phyloP scores from a whole-genome alignment of 1,140 invertebrate species.

The Octopus bimaculoides region DNA sequence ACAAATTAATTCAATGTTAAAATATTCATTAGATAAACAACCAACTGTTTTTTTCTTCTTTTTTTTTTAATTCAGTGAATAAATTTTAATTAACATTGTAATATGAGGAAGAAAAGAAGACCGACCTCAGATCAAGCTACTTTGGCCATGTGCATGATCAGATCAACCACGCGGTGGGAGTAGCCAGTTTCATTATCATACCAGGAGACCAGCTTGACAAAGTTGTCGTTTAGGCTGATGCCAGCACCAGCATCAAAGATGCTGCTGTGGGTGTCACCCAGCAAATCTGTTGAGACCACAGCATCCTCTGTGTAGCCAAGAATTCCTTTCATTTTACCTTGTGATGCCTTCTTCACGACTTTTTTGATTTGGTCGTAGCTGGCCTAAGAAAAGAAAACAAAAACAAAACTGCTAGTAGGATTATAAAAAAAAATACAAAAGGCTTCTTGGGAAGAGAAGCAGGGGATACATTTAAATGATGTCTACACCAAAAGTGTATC shows the following conservation, averaged over 20 bases:
- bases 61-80: too few species aligned
- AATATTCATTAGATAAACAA: too few species aligned
- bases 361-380: constrained; percentile 86
- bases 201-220: constrained; percentile 59
- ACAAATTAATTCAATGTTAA: too few species aligned
- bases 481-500: too few species aligned
- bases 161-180: constrained; percentile 85
- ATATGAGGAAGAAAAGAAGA: too few species aligned
- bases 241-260: constrained; percentile 95
- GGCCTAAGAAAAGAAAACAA: constrained; percentile 59
- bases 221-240: constrained; percentile 64
- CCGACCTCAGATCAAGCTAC: constrained; percentile 18
- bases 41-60: too few species aligned
- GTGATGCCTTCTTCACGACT: constrained; percentile 81
- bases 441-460: too few species aligned
- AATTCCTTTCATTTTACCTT: constrained; percentile 79
- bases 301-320: constrained; percentile 92
- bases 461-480: too few species aligned
- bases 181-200: constrained; percentile 98
- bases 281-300: constrained; percentile 89
- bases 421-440: too few species aligned
- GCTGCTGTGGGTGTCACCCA: constrained; percentile 79
- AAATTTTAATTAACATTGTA: too few species aligned
- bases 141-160: constrained; percentile 78
- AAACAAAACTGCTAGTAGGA: too few species aligned